A percentile compares a stretch with the other conserved stretches of the same genome.
These are phyloP conservation scores for Leptopilina myrica DNA, from an alignment of 2,888 invertebrate species.

Conservation along the genomic window DNA sequence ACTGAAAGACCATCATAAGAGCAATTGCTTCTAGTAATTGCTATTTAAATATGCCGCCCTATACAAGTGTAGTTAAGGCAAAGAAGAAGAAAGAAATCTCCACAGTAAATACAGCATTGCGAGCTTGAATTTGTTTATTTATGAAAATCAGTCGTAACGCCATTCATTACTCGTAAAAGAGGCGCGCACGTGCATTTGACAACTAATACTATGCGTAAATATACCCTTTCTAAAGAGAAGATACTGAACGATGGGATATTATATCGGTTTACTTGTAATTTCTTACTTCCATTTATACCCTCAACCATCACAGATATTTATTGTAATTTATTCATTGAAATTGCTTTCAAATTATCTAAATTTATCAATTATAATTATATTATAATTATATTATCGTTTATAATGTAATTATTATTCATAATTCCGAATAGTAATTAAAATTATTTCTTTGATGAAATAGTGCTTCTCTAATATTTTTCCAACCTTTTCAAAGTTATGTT, in stretches of 20 bases:
- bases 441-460: no score
- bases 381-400: no score
- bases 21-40: background rate
- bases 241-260: background rate
- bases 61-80: background rate
- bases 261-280: background rate
- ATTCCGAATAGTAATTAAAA: no score
- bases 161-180: conserved; percentile 2
- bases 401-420: no score
- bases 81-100: background rate
- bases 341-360: background rate
- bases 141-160: conserved; percentile 17
- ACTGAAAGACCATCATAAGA: background rate
- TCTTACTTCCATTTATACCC: background rate
- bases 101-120: background rate
- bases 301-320: background rate
- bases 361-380: background rate
- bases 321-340: conserved; percentile 6
- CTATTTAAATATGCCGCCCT: background rate
- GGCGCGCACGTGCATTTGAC: background rate
- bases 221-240: background rate
- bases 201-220: conserved; percentile 3
- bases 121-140: conserved; percentile 10
- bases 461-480: no score
- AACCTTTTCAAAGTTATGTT: no score